Base-by-base conservation (phyloP, 2,888 invertebrate genomes). In the Timandra comae region DNA sequence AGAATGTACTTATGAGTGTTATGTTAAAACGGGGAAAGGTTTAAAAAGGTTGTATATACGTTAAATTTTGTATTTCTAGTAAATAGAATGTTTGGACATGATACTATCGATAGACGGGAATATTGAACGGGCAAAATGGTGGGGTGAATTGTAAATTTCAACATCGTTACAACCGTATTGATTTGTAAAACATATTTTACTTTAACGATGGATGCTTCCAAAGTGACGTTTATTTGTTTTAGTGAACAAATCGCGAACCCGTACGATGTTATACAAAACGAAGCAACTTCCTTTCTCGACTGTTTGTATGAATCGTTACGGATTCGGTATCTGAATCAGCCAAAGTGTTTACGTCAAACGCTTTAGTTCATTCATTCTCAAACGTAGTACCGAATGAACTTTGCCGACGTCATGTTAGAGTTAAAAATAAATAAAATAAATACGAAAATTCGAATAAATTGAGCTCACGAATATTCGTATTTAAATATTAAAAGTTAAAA, bases 21-120 rank as follows among this genome's bases (percentile, higher is more conserved):
- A 67, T 68, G 72, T 82, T 82, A 65, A 75, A 75, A 65, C 66
- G 67, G 51, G 43, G 51, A 59, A 51, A 49, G 58, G 55, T 69
- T 69, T 73, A 76, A 78, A 80, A 81, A 73, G 82, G 78, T 81
- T 85, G 85, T 85, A 85, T 81, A 85, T 85, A 85, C 85, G 85
- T 85, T 85, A 85, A 85, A 82, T 84, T 85, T 85, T 85, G 82
- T 85, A 85, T 84, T 84, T 76, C 77, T 85, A 85, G 84, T 76
- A 72, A 24, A 77, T 81, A 82, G 79, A 79, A 76, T 73, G 78
- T 80, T 81, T 53, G 77, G 71, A 70, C 67, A 63, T 44, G 70
- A 71, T 64, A 64, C 63, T 72, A 73, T 71, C 74, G 66, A 72
- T 80, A 79, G 78, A 43, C 54, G 63, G 60, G 63, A 64, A 62